A percentile compares a stretch with the other conserved stretches of the same genome.
Evolutionary conservation across 2,797 vertebrate genomes (phyloP).

Genomic region (Myiothlypis coronata): DNA sequence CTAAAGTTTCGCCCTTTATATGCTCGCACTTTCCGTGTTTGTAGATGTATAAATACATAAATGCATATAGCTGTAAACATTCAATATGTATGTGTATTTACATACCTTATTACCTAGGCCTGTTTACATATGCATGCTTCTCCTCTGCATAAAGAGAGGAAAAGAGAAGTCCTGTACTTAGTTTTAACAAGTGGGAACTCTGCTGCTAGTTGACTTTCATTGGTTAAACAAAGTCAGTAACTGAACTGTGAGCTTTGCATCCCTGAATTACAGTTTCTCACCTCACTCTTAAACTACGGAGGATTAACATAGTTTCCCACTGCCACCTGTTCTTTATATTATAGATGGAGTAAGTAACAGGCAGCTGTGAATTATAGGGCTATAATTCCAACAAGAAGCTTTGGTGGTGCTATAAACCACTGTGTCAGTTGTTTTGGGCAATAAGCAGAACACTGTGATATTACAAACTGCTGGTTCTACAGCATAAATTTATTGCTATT

Average conservation of each 20-base stretch:
- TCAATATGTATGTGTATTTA: neutral
- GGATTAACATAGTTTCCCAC: conserved; percentile 21
- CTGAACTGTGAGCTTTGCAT: neutral
- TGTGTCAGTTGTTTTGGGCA: neutral
- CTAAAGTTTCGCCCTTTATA: neutral
- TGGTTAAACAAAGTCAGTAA: neutral
- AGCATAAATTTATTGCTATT: neutral
- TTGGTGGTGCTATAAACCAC: neutral
- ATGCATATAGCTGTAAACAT: neutral
- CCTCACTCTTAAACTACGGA: neutral
- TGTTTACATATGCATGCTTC: neutral
- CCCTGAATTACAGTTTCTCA: neutral
- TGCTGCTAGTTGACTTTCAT: neutral
- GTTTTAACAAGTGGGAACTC: neutral
- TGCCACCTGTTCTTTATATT: conserved; percentile 45
- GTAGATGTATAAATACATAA: neutral
- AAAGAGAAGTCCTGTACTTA: neutral
- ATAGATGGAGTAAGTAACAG: conserved; percentile 13
- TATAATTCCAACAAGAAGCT: conserved; percentile 19
- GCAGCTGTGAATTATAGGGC: conserved; percentile 42
- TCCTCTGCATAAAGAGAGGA: neutral
- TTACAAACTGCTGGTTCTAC: neutral
- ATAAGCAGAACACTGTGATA: neutral
- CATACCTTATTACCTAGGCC: neutral
- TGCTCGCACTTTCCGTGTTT: neutral